Evolutionary conservation across 2,888 invertebrate genomes (phyloP), one percentile per base, ranked within the genome.

Genomic region (Acheta domesticus): DNA sequence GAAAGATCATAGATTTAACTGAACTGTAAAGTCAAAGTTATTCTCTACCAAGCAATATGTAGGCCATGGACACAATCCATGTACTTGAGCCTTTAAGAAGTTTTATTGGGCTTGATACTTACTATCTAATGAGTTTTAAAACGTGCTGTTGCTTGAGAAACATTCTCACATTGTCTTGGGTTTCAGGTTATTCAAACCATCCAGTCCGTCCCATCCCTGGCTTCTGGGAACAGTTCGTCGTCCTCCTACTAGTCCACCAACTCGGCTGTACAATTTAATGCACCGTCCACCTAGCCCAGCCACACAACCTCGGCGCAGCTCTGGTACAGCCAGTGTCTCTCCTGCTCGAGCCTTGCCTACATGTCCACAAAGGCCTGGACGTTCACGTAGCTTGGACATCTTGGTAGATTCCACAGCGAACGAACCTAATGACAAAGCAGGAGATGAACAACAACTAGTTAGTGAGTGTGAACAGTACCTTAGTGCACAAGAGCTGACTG

Each of bases 331-430:
- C 19, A 48, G 36, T 12, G 19, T 48, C 19, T 49, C 49, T 74
- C 76, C 78, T 50, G 50, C 80, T 49, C 80, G 50, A 83, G 88
- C 86, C 11, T 19, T n/a, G 19, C 48, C 48, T 8, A 19, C 62
- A 19, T 62, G 14, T 62, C 62, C 62, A 5, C 62, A 14, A 11
- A 62, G 62, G 62, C 62, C 62, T 77, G 88, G 90, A 81, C 88
- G 90, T 83, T 92, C 92, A 75, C 90, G 91, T 77, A 92, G 92
- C 84, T 86, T 92, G 81, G 92, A 92, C 84, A 91, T 90, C 80
- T 88, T 92, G 23, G 85, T 92, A 77, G 90, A 91, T 83, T 88
- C 87, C 49, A 80, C 80, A 74, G 80, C 81, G 8, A 75, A 74
- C n/a, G 21, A 23, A 19, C 76, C 76, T 19, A 78, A 75, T 12